phyloP scores from a whole-genome alignment of 2,113 vertebrate species.

The Myrmecophaga tridactyla region DNA sequence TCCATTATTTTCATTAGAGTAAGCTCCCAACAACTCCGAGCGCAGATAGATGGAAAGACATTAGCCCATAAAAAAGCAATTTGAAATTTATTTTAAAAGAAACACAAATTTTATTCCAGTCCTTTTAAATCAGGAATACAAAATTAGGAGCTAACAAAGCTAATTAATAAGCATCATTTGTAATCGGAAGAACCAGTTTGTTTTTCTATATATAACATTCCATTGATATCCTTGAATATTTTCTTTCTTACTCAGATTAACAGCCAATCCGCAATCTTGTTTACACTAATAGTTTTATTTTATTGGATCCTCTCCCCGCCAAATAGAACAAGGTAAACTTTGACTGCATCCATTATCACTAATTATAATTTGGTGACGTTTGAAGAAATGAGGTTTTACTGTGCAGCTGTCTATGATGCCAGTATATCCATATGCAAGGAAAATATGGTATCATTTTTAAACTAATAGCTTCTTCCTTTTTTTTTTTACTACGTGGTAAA shows the following conservation, averaged over 20 bases:
- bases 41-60: background rate
- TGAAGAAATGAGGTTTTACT: background rate
- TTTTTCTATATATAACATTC: background rate
- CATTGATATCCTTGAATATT: background rate
- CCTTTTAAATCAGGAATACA: background rate
- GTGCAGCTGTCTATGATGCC: background rate
- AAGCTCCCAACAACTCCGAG: conserved; percentile 9
- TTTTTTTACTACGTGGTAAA: no score
- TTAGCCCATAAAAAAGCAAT: background rate
- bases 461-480: background rate
- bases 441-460: background rate
- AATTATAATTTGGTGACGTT: background rate
- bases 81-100: background rate
- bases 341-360: background rate
- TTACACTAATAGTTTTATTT: background rate
- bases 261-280: background rate
- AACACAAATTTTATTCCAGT: conserved; percentile 1
- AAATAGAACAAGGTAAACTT: conserved; percentile 34
- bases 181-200: background rate
- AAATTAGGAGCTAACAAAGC: background rate
- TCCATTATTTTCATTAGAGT: background rate
- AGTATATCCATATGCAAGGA: background rate
- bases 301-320: background rate
- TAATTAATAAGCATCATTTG: background rate
- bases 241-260: background rate